These are phyloP conservation scores for Apodemia duryi DNA, from an alignment of 2,888 invertebrate species.

Conservation along the genomic window DNA sequence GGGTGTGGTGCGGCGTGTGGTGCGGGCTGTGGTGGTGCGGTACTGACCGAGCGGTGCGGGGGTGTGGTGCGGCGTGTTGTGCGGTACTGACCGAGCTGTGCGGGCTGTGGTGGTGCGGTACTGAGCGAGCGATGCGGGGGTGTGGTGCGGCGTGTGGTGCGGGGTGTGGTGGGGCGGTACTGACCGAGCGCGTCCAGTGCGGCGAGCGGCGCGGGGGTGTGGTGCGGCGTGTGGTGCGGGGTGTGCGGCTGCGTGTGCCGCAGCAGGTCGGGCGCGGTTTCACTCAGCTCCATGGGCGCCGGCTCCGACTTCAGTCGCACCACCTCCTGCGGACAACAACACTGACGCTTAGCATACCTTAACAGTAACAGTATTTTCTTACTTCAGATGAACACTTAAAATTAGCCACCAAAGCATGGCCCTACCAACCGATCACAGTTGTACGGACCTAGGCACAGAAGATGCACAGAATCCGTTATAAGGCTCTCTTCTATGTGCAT, in stretches of 20 bases:
- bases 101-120: slow-evolving; percentile 57
- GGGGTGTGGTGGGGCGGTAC: neutral
- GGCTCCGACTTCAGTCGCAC: slow-evolving; percentile 61
- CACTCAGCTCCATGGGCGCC: slow-evolving; percentile 55
- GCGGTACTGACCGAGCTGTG: slow-evolving; percentile 37
- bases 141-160: neutral
- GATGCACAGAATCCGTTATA: too few species aligned
- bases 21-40: slow-evolving; percentile 42
- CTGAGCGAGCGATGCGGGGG: slow-evolving; percentile 29
- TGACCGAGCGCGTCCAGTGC: slow-evolving; percentile 62
- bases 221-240: slow-evolving; percentile 56
- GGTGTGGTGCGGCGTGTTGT: slow-evolving; percentile 38
- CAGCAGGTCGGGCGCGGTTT: slow-evolving; percentile 53
- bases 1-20: slow-evolving; percentile 53
- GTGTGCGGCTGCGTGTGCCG: slow-evolving; percentile 55
- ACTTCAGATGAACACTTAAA: too few species aligned
- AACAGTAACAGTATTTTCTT: too few species aligned
- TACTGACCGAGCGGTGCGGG: neutral
- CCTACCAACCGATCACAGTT: too few species aligned
- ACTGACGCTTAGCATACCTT: too few species aligned
- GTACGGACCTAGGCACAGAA: too few species aligned
- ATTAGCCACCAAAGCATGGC: too few species aligned
- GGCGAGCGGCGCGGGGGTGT: slow-evolving; percentile 52
- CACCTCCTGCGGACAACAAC: slow-evolving; percentile 47
- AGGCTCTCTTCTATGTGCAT: too few species aligned